phyloP scores from a whole-genome alignment of 2,113 vertebrate genomes.

The Thalassarche chlororhynchos region DNA sequence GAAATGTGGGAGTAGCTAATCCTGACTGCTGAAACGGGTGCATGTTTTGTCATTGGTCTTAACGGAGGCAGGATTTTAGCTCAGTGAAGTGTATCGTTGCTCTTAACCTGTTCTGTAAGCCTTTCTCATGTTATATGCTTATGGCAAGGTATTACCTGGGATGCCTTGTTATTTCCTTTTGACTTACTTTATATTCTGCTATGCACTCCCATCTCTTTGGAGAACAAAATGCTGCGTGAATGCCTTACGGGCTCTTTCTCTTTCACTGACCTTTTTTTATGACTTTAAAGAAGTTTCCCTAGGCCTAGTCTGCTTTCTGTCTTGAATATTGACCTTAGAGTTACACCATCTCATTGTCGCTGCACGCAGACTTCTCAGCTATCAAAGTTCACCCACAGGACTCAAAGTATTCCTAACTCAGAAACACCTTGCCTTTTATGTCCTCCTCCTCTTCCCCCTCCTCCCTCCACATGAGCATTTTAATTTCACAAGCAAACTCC shows the following conservation, averaged over 20 bases:
- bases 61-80: neutral
- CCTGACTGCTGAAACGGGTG: neutral
- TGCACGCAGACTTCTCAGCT: neutral
- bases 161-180: conserved; percentile 18
- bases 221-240: neutral
- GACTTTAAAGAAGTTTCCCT: conserved; percentile 53
- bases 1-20: neutral
- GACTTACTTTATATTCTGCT: conserved; percentile 44
- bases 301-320: conserved; percentile 29
- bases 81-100: neutral
- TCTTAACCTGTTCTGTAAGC: neutral
- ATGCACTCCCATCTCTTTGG: neutral
- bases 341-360: neutral
- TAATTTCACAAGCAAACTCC: conserved; percentile 16
- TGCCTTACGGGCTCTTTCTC: conserved; percentile 29
- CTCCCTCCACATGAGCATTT: neutral
- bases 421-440: neutral
- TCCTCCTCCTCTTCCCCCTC: neutral
- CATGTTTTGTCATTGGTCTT: neutral
- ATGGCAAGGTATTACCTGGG: conserved; percentile 8
- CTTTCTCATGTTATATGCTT: neutral
- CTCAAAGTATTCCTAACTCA: conserved; percentile 32
- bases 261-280: conserved; percentile 40
- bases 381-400: conserved; percentile 57
- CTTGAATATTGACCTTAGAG: conserved; percentile 56